These are phyloP conservation scores for Meandrusa payeni DNA, from an alignment of 2,888 invertebrate genomes.

Conservation along the genomic window DNA sequence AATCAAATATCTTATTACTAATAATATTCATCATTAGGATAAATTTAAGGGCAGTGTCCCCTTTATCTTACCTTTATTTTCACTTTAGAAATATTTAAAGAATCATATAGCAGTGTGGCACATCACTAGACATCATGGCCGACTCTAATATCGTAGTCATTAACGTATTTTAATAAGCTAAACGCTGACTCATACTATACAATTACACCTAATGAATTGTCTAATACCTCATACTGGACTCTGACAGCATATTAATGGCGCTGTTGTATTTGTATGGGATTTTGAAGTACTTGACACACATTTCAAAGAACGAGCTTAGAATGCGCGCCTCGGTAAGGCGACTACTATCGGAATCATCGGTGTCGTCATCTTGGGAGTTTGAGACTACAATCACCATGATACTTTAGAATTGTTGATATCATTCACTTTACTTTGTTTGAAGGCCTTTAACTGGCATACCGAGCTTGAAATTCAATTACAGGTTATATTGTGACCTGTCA, in stretches of 20 bases:
- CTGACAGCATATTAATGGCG: conserved; percentile 58
- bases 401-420: too few relatives aligned
- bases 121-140: conserved; percentile 12
- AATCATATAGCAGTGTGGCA: too few relatives aligned
- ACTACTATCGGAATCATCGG: conserved; percentile 30
- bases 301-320: conserved; percentile 21
- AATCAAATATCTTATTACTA: too few relatives aligned
- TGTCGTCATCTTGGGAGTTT: conserved; percentile 28
- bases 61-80: too few relatives aligned
- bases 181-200: conserved; percentile 64
- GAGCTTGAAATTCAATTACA: too few relatives aligned
- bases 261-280: conserved; percentile 33
- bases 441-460: too few relatives aligned
- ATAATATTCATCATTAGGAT: too few relatives aligned
- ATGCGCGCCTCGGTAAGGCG: conserved; percentile 28
- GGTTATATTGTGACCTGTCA: too few relatives aligned
- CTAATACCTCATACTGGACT: conserved; percentile 58
- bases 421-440: too few relatives aligned
- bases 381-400: too few relatives aligned
- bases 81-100: too few relatives aligned
- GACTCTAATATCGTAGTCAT: conserved; percentile 30
- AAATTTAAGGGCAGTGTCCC: too few relatives aligned
- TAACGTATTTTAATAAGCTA: conserved; percentile 32
- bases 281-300: conserved; percentile 34
- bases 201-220: conserved; percentile 76